Base-by-base conservation (phyloP, 2,888 invertebrate genomes). In the Muschampia plurimacula region DNA sequence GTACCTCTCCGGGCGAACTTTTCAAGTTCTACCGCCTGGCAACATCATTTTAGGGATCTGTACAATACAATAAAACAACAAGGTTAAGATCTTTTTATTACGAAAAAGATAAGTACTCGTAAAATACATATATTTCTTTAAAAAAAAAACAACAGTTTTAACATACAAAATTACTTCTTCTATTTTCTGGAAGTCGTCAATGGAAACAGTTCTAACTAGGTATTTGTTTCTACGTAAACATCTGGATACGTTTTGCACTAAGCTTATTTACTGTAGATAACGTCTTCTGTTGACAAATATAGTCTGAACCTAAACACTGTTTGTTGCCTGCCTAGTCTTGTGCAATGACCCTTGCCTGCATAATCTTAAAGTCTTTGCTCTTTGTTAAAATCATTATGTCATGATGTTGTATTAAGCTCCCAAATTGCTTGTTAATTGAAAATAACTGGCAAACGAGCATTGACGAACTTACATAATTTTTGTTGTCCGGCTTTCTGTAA, bases 181-280 rank as follows among this genome's bases (percentile, higher is more conserved):
- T 12, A 32, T 55, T 3, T 32, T 28, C 8, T 32, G 12, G 32
- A 57, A 57, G 9, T 4, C 7, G 13, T 22, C 60, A 60, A 36
- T 60, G 60, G 60, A 60, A 60, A 60, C 60, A 60, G 36, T 36
- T 36, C 36, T 60, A 36, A 36, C 28, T 36, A 59, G 28, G 7
- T 32, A 60, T 60, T 36, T 60, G 60, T 60, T 36, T 13, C n/a
- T 46, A 60, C n/a, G 55, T 57, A 57, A 57, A 57, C 22, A 60
- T 28, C 36, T 36, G 36, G 12, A 36, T 36, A n/a, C 36, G 59
- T 57, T 28, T n/a, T 57, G 28, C 36, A n/a, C 36, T 60, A 36
- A 60, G 60, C 36, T 60, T 60, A 22, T 60, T 60, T 60, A 60
- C n/a, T 60, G n/a, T 36, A 60, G 60, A 60, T 60, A 32, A 36